Evolutionary conservation across 2,888 invertebrate genomes (phyloP), one percentile per base, ranked within the genome.

Genomic region (Argyresthia goedartella): DNA sequence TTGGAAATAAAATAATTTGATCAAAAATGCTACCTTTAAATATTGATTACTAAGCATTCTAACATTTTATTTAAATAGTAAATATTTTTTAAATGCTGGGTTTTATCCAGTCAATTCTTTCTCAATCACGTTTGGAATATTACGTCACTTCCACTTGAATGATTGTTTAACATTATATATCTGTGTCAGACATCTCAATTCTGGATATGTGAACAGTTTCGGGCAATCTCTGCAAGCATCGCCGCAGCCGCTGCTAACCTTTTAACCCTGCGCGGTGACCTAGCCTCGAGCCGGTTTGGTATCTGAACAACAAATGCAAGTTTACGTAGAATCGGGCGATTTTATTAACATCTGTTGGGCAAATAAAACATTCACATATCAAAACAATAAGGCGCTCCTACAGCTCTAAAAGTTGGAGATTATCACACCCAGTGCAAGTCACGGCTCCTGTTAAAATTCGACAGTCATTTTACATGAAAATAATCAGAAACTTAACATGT

Each of bases 41-140:
- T 76, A 78, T 73, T 73, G 71, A 74, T 77, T 70, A 74, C 74
- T 80, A 85, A 81, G 81, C 81, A 65, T 75, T 76, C 81, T 82
- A 86, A 76, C 71, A 71, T 73, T 80, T 80, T 25, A 25, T 25
- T 25, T 76, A 73, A 68, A 78, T 76, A 75, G 74, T 81, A 77
- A 70, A 80, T 77, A 78, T 77, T 36, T 72, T 69, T 79, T 81
- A 82, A 85, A 84, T 82, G 84, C 84, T 84, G 81, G 77, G 65
- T 65, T 71, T 68, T 61, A 72, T 77, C 80, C 81, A 80, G 77
- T 78, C 71, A 63, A 71, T 69, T 65, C 67, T 56, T 59, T 56
- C 55, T 61, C 57, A 57, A 53, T 52, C 52, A 50, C 34, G 33
- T 64, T 70, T 72, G 70, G 69, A 73, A 69, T 73, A 65, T 75